These are phyloP conservation scores for Trypoxylon attenuatum DNA, from an alignment of 2,888 invertebrate species.

Conservation along the genomic window DNA sequence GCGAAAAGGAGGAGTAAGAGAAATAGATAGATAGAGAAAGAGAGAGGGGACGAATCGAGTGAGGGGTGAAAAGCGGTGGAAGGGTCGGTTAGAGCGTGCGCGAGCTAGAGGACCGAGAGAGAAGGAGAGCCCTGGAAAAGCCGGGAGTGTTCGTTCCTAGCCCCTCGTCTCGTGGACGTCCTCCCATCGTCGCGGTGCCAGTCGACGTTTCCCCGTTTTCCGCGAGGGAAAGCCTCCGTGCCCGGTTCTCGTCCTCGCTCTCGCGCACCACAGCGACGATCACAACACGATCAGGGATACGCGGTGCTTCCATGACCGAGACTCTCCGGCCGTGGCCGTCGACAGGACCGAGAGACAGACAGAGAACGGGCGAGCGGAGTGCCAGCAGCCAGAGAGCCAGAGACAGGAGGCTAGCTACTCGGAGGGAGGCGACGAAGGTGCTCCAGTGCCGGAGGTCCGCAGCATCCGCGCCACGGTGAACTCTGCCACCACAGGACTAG, in stretches of 20 bases:
- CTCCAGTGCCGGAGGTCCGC: slow-evolving; percentile 29
- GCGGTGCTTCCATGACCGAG: slow-evolving; percentile 33
- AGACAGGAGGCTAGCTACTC: slow-evolving; percentile 10
- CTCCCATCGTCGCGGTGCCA: slow-evolving; percentile 36
- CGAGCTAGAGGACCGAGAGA: slow-evolving; percentile 6
- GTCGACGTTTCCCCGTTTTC: slow-evolving; percentile 46
- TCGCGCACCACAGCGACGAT: background rate
- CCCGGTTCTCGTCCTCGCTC: slow-evolving; percentile 23
- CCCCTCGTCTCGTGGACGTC: slow-evolving; percentile 40
- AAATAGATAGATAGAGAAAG: too few relatives aligned
- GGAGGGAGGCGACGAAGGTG: slow-evolving; percentile 23
- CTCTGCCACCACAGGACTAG: slow-evolving; percentile 51
- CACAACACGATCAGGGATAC: background rate
- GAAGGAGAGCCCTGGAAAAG: slow-evolving; percentile 18
- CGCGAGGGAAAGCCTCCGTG: slow-evolving; percentile 42
- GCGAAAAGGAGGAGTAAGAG: background rate
- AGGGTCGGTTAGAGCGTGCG: slow-evolving; percentile 30
- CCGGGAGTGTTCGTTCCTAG: slow-evolving; percentile 50
- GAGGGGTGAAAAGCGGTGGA: slow-evolving; percentile 4
- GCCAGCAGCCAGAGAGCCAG: background rate
- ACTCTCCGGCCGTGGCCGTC: slow-evolving; percentile 9
- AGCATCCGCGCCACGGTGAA: slow-evolving; percentile 41
- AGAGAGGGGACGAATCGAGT: background rate
- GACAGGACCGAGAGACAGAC: background rate
- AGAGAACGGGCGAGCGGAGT: slow-evolving; percentile 5